Evolutionary conservation across 1,140 invertebrate species (phyloP), one percentile per base, ranked within the genome.

Genomic region (Platorchestia sp.): DNA sequence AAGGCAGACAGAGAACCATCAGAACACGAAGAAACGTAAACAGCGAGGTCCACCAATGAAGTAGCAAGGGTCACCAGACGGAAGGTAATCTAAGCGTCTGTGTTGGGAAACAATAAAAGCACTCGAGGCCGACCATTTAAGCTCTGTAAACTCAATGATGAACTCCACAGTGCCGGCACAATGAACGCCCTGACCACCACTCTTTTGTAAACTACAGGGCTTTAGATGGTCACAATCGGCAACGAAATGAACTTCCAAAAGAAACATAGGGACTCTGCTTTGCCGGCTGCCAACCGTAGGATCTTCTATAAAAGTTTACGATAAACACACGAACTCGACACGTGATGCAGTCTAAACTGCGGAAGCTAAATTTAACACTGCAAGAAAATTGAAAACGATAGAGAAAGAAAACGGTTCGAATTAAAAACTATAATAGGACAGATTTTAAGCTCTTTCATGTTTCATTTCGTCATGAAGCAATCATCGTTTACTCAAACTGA

Each of bases 71-170:
- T 36, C 59, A 75, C 59, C 27, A 75, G 59, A 36, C 14, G 14
- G 27, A 75, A 10, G 59, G 59, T 75, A 75, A 75, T 75, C 59
- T 75, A 75, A 75, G 59, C 10, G 59, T 10, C 59, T 22, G 59
- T 75, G 59, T 75, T 75, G 59, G 59, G 59, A 75, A 75, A 75
- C 59, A 75, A 75, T 75, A 75, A 75, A 36, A 36, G 27, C 59
- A 36, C 59, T 75, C 59, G 27, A 75, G 59, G 59, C 27, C 14
- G 27, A 75, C 59, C 59, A 75, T 75, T 75, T 75, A 75, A 75
- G 59, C 59, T 75, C 59, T 75, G 59, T 75, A 75, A 75, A 75
- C 59, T 75, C 59, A 75, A 75, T 75, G 59, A 75, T 75, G 59
- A 75, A 75, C 59, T 75, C 59, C 59, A 75, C 59, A 75, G 59